Base-by-base conservation (phyloP, 2,888 invertebrate genomes). In the Drosophila yooni region DNA sequence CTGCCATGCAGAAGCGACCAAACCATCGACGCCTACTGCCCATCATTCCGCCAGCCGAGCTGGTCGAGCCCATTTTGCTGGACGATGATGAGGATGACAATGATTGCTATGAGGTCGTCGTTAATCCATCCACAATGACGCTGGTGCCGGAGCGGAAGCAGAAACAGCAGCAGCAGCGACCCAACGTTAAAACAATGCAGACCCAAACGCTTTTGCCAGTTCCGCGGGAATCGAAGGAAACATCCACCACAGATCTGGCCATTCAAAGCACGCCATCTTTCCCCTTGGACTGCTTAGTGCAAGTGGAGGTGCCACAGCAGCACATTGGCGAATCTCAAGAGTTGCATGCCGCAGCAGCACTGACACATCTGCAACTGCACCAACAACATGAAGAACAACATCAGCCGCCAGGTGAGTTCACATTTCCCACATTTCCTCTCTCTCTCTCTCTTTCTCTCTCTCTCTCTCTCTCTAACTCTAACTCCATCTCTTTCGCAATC, bases 221-320 rank as follows among this genome's bases (percentile, higher is more conserved):
- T 18, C n/a, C 18, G 0, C 7, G 60, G 21, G 56, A 59, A 10
- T 50, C 81, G 5, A 88, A 81, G 29, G 64, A 82, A 36, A 84
- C 85, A 5, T 88, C 89, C 0, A 85, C 89, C 1, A 78, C 78
- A 7, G 88, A 85, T 58, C 46, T 89, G 25, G 36, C 2, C 10
- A 58, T 21, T 11, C 46, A 38, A n/a, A 31, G 54, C 21, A 11
- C 50, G 8, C 51, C 61, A 25, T 36, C 33, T 8, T 3, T 33
- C 0, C 13, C 70, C 31, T 18, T 21, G 3, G 15, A 40, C 6
- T 34, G 50, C 29, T 29, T n/a, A 3, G 21, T 53, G 7, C 58
- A 63, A 27, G 53, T 3, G 2, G 48, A 60, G 7, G 3, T 21
- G 1, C 8, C 8, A n/a, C 60, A 56, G 18, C 34, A 56, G n/a